phyloP scores from a whole-genome alignment of 2,888 invertebrate species.

The Argynnis bischoffii region DNA sequence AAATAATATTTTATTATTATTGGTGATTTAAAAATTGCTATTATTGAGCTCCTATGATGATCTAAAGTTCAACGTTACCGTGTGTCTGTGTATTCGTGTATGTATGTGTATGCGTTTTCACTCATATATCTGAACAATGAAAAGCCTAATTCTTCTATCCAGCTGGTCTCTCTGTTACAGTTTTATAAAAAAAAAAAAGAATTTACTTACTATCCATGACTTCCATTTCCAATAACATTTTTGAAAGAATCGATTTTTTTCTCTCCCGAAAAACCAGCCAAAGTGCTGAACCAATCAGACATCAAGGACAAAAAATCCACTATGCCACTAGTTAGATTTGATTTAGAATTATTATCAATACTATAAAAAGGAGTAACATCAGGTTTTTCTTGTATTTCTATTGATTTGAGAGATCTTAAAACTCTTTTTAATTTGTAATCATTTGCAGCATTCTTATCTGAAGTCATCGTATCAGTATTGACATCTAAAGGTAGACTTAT shows the following conservation, averaged over 20 bases:
- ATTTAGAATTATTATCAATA: background rate
- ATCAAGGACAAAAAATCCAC: conserved; percentile 52
- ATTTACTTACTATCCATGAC: conserved; percentile 19
- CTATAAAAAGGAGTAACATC: background rate
- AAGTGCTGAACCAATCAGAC: conserved; percentile 53
- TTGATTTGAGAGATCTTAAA: conserved; percentile 32
- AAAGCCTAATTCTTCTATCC: too few relatives aligned
- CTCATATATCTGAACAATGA: too few relatives aligned
- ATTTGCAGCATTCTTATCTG: conserved; percentile 6
- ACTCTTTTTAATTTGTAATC: conserved; percentile 24
- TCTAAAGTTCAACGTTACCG: too few relatives aligned
- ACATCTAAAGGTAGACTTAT: conserved; percentile 5
- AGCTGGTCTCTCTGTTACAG: too few relatives aligned
- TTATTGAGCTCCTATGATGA: too few relatives aligned
- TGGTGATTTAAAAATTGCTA: too few relatives aligned
- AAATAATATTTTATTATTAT: too few relatives aligned
- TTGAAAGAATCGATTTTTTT: conserved; percentile 16
- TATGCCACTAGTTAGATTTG: conserved; percentile 19
- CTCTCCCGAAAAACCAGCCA: conserved; percentile 46
- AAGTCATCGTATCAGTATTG: background rate
- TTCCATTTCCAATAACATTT: background rate
- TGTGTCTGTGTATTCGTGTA: too few relatives aligned
- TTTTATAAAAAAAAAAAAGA: too few relatives aligned
- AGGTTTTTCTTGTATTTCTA: conserved; percentile 8
- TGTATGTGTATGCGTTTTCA: too few relatives aligned